Conservation (phyloP, 2,888 invertebrate species). For the Sycophila texana region DNA sequence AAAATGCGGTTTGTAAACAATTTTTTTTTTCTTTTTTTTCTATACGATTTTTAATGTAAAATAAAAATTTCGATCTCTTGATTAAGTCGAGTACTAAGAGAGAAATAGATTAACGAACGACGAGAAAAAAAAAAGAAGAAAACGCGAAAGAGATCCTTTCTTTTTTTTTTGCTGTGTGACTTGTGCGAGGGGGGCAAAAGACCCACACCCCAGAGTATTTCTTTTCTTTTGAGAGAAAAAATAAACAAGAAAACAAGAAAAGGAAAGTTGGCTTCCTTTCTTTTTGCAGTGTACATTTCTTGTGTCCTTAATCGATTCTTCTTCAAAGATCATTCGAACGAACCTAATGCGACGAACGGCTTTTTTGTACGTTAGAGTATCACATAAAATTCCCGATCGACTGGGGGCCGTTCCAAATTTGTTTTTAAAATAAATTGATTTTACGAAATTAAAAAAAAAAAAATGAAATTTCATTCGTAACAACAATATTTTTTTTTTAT, state of each 20-base stretch:
- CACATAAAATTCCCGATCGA: slow-evolving; percentile 71
- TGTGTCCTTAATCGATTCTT: slow-evolving; percentile 18
- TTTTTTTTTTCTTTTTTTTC: slow-evolving; percentile 47
- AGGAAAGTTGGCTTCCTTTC: slow-evolving; percentile 17
- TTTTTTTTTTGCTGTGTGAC: not conserved
- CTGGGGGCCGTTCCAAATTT: slow-evolving; percentile 62
- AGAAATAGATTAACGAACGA: slow-evolving; percentile 1
- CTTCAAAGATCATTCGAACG: slow-evolving; percentile 40
- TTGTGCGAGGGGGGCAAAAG: not conserved
- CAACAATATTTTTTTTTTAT: not conserved
- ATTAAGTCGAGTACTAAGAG: not conserved
- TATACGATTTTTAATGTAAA: slow-evolving; percentile 3
- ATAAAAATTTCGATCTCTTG: not conserved
- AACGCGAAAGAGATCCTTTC: slow-evolving; percentile 42
- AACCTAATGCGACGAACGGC: slow-evolving; percentile 54
- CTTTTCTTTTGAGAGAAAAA: slow-evolving; percentile 5
- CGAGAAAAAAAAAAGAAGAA: slow-evolving; percentile 2
- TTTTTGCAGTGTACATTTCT: slow-evolving; percentile 25
- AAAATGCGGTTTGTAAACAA: slow-evolving; percentile 29
- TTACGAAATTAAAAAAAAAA: not conserved
- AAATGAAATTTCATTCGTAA: not conserved
- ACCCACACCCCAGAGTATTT: slow-evolving; percentile 30
- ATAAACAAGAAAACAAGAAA: slow-evolving; percentile 8
- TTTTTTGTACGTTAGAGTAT: slow-evolving; percentile 74
- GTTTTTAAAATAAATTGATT: slow-evolving; percentile 1